Evolutionary conservation across 2,113 vertebrate species (phyloP).

Genomic region (Aphelocoma coerulescens): DNA sequence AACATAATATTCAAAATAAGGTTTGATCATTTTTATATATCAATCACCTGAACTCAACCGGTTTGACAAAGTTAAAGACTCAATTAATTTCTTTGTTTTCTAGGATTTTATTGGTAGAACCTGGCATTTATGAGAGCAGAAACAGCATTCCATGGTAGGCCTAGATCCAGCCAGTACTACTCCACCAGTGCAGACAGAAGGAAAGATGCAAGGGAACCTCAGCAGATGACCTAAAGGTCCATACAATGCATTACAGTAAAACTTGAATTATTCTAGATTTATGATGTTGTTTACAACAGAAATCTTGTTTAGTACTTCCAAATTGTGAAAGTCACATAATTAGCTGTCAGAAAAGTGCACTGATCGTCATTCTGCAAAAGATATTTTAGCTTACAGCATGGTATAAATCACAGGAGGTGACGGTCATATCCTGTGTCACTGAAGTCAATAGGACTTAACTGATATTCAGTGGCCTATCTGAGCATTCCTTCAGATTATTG

Average conservation of each 20-base stretch:
- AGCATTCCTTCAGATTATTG: background rate
- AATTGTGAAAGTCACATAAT: constrained; percentile 39
- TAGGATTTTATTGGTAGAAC: background rate
- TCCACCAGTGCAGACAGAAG: background rate
- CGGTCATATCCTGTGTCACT: background rate
- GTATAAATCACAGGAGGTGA: constrained; percentile 22
- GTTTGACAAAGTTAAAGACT: background rate
- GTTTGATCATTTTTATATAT: background rate
- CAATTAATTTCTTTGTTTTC: background rate
- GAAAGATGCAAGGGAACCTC: background rate
- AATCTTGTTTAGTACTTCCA: constrained; percentile 52
- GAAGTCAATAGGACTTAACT: constrained; percentile 27
- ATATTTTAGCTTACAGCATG: constrained; percentile 32
- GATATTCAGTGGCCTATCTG: background rate
- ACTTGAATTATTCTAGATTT: constrained; percentile 45
- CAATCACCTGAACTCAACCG: background rate
- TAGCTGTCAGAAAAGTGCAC: constrained; percentile 58
- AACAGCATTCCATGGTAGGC: background rate
- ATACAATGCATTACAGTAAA: constrained; percentile 22
- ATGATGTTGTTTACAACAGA: constrained; percentile 53
- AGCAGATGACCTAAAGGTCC: background rate
- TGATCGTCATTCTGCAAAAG: constrained; percentile 33
- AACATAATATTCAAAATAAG: background rate
- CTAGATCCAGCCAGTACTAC: background rate
- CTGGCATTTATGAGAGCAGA: background rate